Conservation (phyloP, 2,888 invertebrate species). For the Nephrotoma flavescens region DNA sequence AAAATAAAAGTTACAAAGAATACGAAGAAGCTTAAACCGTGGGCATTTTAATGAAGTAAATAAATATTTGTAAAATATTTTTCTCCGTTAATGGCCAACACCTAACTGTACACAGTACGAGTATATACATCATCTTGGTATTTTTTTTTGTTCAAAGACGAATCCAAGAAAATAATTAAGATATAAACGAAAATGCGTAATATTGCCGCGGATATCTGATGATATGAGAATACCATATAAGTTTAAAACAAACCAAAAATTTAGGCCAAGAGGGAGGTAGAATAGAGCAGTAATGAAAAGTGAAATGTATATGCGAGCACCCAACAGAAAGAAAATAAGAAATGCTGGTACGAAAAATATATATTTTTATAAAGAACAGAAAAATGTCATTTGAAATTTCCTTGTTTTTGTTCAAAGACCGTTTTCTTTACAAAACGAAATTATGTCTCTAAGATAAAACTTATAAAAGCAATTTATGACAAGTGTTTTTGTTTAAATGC, state of each 20-base stretch:
- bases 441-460: neutral
- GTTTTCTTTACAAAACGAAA: neutral
- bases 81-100: conserved; percentile 3
- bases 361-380: neutral
- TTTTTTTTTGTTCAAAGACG: neutral
- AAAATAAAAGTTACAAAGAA: neutral
- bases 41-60: conserved; percentile 4
- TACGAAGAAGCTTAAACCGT: conserved; percentile 1
- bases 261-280: neutral
- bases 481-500: neutral
- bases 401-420: neutral
- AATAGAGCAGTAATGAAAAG: neutral
- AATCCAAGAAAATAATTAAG: neutral
- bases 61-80: conserved; percentile 4
- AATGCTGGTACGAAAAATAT: neutral
- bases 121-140: neutral
- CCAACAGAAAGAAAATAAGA: neutral
- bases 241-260: neutral
- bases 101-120: neutral
- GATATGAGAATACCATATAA: neutral
- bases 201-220: neutral
- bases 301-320: neutral
- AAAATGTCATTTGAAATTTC: neutral
- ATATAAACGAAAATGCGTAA: neutral
- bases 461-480: neutral